Percentiles rank a stretch among this genome's conserved stretches.
These are phyloP conservation scores for Melopsittacus undulatus DNA, from an alignment of 2,797 vertebrate genomes.

Conservation along the genomic window DNA sequence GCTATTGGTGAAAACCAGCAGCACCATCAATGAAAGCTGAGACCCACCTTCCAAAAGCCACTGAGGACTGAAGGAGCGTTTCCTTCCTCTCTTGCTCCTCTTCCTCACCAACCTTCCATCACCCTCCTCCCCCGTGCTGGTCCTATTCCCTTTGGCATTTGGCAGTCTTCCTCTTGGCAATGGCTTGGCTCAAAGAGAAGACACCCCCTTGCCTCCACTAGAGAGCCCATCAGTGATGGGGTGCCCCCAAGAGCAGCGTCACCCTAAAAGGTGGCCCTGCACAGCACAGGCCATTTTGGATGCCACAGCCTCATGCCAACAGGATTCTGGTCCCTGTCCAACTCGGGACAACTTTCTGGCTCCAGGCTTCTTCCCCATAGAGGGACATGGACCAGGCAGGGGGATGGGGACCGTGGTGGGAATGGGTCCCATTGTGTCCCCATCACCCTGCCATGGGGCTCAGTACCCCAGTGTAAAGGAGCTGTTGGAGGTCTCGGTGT, in stretches of 20 bases:
- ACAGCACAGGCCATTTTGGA: accelerated
- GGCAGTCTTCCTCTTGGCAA: slow-evolving; percentile 33
- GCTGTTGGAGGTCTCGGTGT: slow-evolving; percentile 71
- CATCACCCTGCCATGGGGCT: background rate
- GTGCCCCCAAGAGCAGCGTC: background rate
- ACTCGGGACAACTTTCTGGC: background rate
- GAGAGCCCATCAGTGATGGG: background rate
- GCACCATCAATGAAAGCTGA: background rate
- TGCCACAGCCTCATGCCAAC: background rate
- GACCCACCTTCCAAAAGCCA: background rate
- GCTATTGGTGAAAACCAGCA: background rate
- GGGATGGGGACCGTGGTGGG: background rate
- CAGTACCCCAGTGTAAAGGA: slow-evolving; percentile 76
- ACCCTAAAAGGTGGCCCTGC: background rate
- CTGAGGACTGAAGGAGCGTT: accelerated
- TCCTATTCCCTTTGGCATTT: background rate
- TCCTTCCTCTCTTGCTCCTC: background rate
- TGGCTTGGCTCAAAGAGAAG: background rate
- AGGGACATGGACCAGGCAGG: background rate
- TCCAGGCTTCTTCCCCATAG: background rate
- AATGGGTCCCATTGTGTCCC: background rate
- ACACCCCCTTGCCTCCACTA: too few relatives aligned
- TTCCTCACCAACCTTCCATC: background rate
- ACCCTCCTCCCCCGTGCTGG: background rate
- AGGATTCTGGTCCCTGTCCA: background rate